Base-by-base conservation (phyloP, 2,888 invertebrate species). In the Heterodera filipjevi region DNA sequence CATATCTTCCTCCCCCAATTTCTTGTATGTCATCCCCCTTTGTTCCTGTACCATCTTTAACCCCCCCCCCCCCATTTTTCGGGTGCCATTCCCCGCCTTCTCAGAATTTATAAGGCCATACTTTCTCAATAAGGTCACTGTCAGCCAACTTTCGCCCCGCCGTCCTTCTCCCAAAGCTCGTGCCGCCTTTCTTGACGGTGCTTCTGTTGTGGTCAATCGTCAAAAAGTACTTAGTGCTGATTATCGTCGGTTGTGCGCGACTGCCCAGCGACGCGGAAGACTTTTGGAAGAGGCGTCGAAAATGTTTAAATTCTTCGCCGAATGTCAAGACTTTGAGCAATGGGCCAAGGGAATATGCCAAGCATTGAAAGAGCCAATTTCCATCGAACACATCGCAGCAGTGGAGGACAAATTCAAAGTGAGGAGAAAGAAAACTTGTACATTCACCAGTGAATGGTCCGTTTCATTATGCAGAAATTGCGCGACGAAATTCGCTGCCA, bases 271-370 rank as follows among this genome's bases (percentile, higher is more conserved):
- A 86, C 87, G 86, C 53, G 66, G 76, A 82, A 93, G 93, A 0
- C 92, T 95, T 64, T 92, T 98, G 6, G 95, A 95, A 85, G 97
- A 97, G 89, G 94, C 96, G 0, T 95, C 96, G 85, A 93, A 94
- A 85, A 91, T 97, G 70, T 96, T 94, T 90, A 94, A 94, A 77
- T 96, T 98, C 92, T 96, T 95, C 91, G 93, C 94, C 16, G 97
- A 98, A 89, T 98, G 98, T 90, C 96, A 97, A 87, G 96, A 96
- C 90, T 96, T 99, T 89, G 96, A 97, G 90, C 93, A 93, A 85
- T 99, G 98, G 97, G 95, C 97, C 90, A 94, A 93, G 86, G 97
- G 97, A 66, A 96, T 96, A 85, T 96, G 96, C 89, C 93, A 93
- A 88, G 92, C 96, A 91, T 91, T 96, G 77, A 91, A 93, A 70